Evolutionary conservation across 1,140 invertebrate species (phyloP).

Genomic region (Scaptodrosophila lebanonensis): DNA sequence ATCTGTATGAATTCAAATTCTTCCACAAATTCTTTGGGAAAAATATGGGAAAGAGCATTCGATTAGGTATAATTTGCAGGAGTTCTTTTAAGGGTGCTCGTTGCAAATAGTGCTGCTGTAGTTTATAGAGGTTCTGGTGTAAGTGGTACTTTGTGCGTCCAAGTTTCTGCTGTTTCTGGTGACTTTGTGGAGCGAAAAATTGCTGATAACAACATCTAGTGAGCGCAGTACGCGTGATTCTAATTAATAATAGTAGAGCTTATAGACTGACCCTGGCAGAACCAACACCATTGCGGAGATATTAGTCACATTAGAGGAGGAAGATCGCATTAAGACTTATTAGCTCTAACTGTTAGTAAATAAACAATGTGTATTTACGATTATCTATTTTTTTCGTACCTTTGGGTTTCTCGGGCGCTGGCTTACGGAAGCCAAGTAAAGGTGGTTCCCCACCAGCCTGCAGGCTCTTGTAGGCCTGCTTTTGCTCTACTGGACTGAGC

Average conservation of each 20-base stretch:
- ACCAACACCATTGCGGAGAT: constrained; percentile 51
- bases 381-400: constrained; percentile 79
- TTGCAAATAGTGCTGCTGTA: constrained; percentile 23
- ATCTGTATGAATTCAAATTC: constrained; percentile 88
- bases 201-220: constrained; percentile 39
- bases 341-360: constrained; percentile 2
- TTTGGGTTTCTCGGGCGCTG: constrained; percentile 90
- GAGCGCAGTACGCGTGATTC: constrained; percentile 21
- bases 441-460: constrained; percentile 95
- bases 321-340: constrained; percentile 8
- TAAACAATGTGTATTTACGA: constrained; percentile 14
- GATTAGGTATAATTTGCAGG: constrained; percentile 23
- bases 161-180: no score
- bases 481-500: constrained; percentile 87
- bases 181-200: constrained; percentile 5
- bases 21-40: constrained; percentile 56
- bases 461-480: constrained; percentile 88
- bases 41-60: constrained; percentile 3
- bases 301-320: constrained; percentile 25
- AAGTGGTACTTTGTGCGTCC: constrained; percentile 25
- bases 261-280: constrained; percentile 20
- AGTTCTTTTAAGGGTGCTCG: constrained; percentile 23
- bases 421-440: constrained; percentile 90
- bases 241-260: constrained; percentile 4
- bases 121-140: constrained; percentile 3